Evolutionary conservation across 2,888 invertebrate species (phyloP), one percentile per base, ranked within the genome.

Genomic region (Agrochola circellaris): DNA sequence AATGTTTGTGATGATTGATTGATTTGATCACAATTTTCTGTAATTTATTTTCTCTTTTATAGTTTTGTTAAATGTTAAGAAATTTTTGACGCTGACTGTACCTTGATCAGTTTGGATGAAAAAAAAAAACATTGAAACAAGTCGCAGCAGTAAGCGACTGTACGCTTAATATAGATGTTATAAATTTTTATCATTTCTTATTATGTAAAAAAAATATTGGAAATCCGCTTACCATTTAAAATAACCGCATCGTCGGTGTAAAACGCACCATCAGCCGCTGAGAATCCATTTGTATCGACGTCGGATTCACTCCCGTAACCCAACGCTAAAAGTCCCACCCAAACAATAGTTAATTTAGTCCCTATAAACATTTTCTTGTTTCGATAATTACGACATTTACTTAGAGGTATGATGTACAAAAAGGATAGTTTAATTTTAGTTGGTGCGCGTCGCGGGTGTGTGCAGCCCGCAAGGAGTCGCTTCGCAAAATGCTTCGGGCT

Each of bases 201-300:
- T 69, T n/a, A 56, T 42, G n/a, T 15, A 9, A 34, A 34, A 45
- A 62, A 68, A 38, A 54, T 5, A 58, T 69, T 15, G 26, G 58
- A 38, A 66, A 69, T 80, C 67, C 17, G 84, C 95, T 95, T 89
- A 97, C 97, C 97, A 87, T 96, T 96, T 76, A 97, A 87, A 85
- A 97, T 92, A 86, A 97, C 94, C 79, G 96, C 95, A 91, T 97
- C 97, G 45, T 97, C 94, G 5, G 95, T 95, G 84, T 96, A 96
- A 90, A 94, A 93, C 34, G 92, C 95, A 86, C 95, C 96, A 89
- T 96, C 93, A 87, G 90, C 92, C 76, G 91, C 91, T 34, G 96
- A 95, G 93, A 96, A 95, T 93, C 94, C 95, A 85, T 91, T 89
- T 64, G 87, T 83, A 79, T 79, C 73, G 8, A 91, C 89, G 76